These are phyloP conservation scores for Idris sp. DNA, from an alignment of 1,140 invertebrate species.

Conservation along the genomic window DNA sequence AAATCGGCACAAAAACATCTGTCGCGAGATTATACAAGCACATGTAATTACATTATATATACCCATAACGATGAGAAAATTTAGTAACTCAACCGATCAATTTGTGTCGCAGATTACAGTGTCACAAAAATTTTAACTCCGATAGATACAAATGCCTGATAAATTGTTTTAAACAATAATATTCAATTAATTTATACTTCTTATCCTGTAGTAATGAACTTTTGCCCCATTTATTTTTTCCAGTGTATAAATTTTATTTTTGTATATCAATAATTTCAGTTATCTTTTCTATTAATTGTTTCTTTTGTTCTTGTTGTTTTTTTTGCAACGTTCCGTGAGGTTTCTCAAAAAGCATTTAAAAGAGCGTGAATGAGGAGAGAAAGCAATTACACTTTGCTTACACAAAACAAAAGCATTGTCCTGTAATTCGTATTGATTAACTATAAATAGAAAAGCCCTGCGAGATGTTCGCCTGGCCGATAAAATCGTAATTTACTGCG, in stretches of 20 bases:
- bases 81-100: constrained; percentile 8
- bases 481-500: constrained; percentile 39
- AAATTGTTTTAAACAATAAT: neutral
- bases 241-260: no score
- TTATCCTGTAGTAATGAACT: no score
- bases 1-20: constrained; percentile 15
- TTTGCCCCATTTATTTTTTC: no score
- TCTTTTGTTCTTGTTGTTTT: no score
- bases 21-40: constrained; percentile 9
- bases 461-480: constrained; percentile 21
- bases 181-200: no score
- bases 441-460: constrained; percentile 47
- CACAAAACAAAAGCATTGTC: constrained; percentile 22
- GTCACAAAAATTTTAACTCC: no score
- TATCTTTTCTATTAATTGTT: no score
- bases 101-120: neutral
- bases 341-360: no score
- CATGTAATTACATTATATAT: constrained; percentile 10
- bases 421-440: constrained; percentile 48
- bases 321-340: no score
- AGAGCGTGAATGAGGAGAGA: neutral
- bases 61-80: constrained; percentile 13
- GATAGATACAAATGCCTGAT: neutral
- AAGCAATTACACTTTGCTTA: constrained; percentile 9
- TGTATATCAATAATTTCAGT: no score